phyloP scores from a whole-genome alignment of 2,888 invertebrate genomes.

The Limnephilus marmoratus region DNA sequence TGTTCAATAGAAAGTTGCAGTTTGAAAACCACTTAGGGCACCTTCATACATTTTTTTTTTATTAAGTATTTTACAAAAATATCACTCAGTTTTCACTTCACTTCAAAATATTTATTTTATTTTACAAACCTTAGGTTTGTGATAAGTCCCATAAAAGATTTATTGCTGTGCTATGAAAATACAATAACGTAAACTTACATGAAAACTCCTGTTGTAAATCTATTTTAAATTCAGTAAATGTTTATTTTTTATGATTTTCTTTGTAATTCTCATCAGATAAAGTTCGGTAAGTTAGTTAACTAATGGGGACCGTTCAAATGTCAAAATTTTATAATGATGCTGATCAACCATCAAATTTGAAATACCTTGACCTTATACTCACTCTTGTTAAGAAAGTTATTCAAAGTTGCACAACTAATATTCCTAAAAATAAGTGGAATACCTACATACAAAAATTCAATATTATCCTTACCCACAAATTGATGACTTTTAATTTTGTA shows the following conservation, averaged over 20 bases:
- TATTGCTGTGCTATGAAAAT: neutral
- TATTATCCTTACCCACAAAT: neutral
- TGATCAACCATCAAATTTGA: neutral
- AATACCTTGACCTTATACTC: no score
- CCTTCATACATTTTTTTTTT: neutral
- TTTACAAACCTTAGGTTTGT: neutral
- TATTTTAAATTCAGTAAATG: no score
- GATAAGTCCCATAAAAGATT: neutral
- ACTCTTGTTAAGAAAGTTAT: neutral
- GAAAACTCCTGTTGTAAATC: neutral
- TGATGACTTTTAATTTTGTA: neutral
- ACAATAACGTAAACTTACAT: neutral
- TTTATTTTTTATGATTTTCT: no score
- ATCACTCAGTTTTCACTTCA: neutral
- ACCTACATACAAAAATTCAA: neutral
- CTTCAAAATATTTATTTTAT: neutral
- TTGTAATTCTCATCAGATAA: no score
- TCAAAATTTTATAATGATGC: no score
- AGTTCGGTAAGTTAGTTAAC: no score
- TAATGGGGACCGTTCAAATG: no score
- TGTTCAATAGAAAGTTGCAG: neutral
- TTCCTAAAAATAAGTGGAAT: neutral
- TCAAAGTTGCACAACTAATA: no score
- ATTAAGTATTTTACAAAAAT: neutral
- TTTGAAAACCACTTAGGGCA: neutral